Conservation (phyloP, 2,113 vertebrate genomes). For the Chinchilla lanigera region DNA sequence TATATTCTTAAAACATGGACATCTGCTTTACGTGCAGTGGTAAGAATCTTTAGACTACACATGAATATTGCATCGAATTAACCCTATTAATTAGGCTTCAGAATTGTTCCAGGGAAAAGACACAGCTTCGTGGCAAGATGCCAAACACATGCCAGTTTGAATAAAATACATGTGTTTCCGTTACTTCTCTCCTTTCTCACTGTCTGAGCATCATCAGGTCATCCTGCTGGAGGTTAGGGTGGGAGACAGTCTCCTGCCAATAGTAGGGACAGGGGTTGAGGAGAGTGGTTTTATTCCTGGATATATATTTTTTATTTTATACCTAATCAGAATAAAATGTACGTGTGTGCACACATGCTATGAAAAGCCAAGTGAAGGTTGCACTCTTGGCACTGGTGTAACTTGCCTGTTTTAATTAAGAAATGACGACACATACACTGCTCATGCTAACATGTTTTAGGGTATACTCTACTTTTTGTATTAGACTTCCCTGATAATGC, state of each 20-base stretch:
- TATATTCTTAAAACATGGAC: constrained; percentile 59
- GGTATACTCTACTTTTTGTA: constrained; percentile 62
- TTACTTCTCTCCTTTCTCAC: neutral
- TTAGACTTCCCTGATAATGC: constrained; percentile 64
- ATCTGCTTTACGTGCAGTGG: constrained; percentile 61
- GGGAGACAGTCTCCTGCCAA: neutral
- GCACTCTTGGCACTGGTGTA: neutral
- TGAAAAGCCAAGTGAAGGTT: constrained; percentile 34
- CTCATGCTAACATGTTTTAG: constrained; percentile 49
- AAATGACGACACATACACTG: neutral
- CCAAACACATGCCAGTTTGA: constrained; percentile 73
- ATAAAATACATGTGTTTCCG: constrained; percentile 50
- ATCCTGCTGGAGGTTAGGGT: neutral
- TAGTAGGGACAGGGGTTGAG: neutral
- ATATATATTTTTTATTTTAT: neutral
- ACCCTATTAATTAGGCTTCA: constrained; percentile 67
- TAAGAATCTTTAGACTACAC: constrained; percentile 46
- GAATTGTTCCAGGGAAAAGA: constrained; percentile 57
- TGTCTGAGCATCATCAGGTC: constrained; percentile 8
- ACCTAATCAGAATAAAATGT: neutral
- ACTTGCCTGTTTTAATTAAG: constrained; percentile 65
- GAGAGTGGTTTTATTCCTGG: constrained; percentile 9
- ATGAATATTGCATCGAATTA: constrained; percentile 68
- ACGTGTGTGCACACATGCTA: neutral
- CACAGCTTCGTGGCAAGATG: constrained; percentile 69